Conservation (phyloP, 2,113 vertebrate genomes). For the Gavia stellata region DNA sequence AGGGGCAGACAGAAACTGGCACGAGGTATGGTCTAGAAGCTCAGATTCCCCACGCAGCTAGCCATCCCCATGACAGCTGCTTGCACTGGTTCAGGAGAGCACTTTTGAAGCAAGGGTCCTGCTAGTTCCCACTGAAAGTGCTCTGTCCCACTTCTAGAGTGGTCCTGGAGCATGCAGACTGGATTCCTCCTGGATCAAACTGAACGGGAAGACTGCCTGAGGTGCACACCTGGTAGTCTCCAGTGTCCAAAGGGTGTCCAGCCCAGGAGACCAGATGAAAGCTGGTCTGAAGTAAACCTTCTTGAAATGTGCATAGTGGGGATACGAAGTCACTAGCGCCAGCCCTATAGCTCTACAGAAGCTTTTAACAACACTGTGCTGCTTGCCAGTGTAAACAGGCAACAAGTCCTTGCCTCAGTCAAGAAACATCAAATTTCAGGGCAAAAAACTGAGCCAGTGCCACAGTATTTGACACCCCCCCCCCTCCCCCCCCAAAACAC, state of each 20-base stretch:
- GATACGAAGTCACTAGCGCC: neutral
- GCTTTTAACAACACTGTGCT: neutral
- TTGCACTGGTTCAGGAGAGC: neutral
- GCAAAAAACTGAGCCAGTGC: neutral
- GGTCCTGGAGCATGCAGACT: neutral
- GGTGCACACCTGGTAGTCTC: too few relatives aligned
- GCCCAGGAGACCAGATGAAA: neutral
- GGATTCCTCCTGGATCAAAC: neutral
- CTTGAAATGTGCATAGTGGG: neutral
- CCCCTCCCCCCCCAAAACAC: too few relatives aligned
- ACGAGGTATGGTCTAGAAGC: accelerated
- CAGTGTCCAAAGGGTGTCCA: neutral
- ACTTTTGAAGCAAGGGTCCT: neutral
- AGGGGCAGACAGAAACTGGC: neutral
- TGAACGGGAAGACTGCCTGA: accelerated
- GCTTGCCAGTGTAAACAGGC: neutral
- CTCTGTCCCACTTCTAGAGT: neutral
- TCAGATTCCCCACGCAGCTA: neutral
- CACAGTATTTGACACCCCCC: neutral
- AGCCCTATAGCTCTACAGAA: neutral
- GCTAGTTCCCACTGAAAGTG: neutral
- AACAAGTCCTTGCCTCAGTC: neutral
- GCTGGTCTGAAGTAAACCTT: neutral
- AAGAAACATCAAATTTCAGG: neutral
- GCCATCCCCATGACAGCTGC: neutral